A percentile compares a stretch with the other conserved stretches of the same genome.
Conservation (phyloP, 2,113 vertebrate species). For the Tamias sibiricus region DNA sequence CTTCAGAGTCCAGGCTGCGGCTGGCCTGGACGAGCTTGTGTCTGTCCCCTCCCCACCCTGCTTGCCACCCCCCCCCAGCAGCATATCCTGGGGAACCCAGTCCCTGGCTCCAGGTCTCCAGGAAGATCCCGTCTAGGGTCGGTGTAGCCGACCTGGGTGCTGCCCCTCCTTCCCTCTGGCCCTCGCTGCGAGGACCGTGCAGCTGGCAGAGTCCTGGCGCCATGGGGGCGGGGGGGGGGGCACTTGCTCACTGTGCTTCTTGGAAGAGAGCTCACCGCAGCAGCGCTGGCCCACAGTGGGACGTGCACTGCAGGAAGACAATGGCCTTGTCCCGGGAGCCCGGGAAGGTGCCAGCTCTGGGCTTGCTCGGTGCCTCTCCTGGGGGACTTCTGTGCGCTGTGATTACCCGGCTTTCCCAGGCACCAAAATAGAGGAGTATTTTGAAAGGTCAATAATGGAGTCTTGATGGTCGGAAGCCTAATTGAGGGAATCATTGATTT, state of each 20-base stretch:
- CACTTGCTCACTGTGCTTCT: slow-evolving; percentile 35
- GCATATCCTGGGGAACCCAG: neutral
- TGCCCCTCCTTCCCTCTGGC: neutral
- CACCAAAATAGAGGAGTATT: slow-evolving; percentile 71
- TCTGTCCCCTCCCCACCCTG: neutral
- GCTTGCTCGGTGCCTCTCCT: neutral
- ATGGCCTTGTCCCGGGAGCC: slow-evolving; percentile 17
- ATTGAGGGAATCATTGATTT: slow-evolving; percentile 74
- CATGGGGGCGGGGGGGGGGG: slow-evolving; percentile 17
- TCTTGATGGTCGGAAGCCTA: slow-evolving; percentile 58
- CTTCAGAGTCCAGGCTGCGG: neutral
- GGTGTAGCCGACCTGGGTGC: rapidly evolving
- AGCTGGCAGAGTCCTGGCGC: neutral
- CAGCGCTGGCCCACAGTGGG: neutral
- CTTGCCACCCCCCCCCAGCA: neutral
- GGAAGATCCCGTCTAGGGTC: neutral
- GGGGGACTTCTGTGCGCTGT: neutral
- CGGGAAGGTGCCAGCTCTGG: slow-evolving; percentile 14
- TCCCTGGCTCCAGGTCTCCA: neutral
- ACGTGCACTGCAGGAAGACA: slow-evolving; percentile 45
- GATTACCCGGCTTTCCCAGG: slow-evolving; percentile 38
- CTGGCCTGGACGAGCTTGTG: neutral
- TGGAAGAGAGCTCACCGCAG: neutral
- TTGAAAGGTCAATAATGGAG: slow-evolving; percentile 71
- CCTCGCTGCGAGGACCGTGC: neutral